Evolutionary conservation across 2,888 invertebrate genomes (phyloP).

Genomic region (Lobophora halterata): DNA sequence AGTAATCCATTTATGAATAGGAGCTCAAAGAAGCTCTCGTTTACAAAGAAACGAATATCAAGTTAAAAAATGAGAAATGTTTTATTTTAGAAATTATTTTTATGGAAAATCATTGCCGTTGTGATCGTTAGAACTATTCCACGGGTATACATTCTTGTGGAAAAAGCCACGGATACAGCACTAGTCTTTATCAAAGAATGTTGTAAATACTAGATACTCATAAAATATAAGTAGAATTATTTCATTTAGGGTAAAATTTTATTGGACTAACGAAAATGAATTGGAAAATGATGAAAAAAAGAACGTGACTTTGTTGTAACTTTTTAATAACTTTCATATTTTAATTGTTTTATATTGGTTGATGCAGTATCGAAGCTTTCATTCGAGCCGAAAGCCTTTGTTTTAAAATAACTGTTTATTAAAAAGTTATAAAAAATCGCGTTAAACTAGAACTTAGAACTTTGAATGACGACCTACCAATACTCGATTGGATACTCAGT

Average conservation of each 20-base stretch:
- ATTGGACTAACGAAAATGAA: constrained; percentile 51
- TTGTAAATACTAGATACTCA: constrained; percentile 77
- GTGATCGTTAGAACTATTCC: constrained; percentile 12
- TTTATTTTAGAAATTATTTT: constrained; percentile 24
- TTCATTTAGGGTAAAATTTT: constrained; percentile 65
- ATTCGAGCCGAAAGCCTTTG: no score
- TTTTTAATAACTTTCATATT: no score
- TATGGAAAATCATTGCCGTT: constrained; percentile 6
- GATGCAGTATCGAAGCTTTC: no score
- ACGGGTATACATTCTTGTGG: constrained; percentile 24
- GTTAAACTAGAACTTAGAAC: constrained; percentile 8
- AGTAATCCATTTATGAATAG: not conserved
- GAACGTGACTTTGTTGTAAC: constrained; percentile 40
- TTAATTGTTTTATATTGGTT: no score
- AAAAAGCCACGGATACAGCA: constrained; percentile 42
- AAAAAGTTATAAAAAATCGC: constrained; percentile 37
- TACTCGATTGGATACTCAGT: constrained; percentile 46
- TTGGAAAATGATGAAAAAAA: constrained; percentile 48
- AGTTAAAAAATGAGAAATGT: constrained; percentile 11
- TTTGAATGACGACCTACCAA: constrained; percentile 10
- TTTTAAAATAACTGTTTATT: not conserved
- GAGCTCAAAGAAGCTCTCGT: constrained; percentile 1
- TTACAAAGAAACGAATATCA: constrained; percentile 9
- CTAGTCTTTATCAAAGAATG: constrained; percentile 71
- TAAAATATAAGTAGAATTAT: constrained; percentile 70